Base-by-base conservation (phyloP, 2,113 vertebrate species). In the Ptychochromis oligacanthus region DNA sequence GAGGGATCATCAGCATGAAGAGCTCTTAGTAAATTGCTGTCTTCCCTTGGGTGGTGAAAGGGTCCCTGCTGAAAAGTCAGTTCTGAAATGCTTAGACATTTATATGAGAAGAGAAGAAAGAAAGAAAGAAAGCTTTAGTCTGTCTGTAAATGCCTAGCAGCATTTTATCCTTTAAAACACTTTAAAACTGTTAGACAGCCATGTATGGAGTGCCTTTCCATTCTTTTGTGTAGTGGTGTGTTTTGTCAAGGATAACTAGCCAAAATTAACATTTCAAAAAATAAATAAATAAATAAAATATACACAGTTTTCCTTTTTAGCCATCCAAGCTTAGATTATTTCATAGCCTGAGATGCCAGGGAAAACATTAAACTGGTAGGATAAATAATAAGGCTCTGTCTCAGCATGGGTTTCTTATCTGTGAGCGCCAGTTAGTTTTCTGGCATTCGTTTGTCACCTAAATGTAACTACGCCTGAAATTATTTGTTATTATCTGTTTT, bases 1-100 rank as follows among this genome's bases (percentile, higher is more conserved):
- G 59, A 49, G 79, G 55, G 59, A 80, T 81, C 58, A n/a, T 76
- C 77, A 67, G 26, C 38, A 54, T 57, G 31, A 79, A 75, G 46
- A 75, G 65, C 59, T 62, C 62, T 57, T 52, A 57, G 49, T 79
- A 77, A 80, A 54, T 74, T 77, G 81, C 64, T 76, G 81, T 62
- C 54, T 58, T 57, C 64, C 38, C 59, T 88, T 82, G 67, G 88
- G 28, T 28, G 52, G 79, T 83, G 74, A 75, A 65, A 55, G 13
- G 13, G 56, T 57, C 14, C 28, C 57, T 17, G 36, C 28, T 60
- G 58, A 43, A 67, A 80, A 58, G 40, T 81, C 56, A 36, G 20
- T 13, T 85, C 46, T 36, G 11, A 62, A 87, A 76, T 60, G 58
- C 24, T 75, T 34, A 46, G 18, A 24, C 17, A 7, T 70, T 77